Conservation (phyloP, 2,888 invertebrate species). For the Leucophenga maculata region DNA sequence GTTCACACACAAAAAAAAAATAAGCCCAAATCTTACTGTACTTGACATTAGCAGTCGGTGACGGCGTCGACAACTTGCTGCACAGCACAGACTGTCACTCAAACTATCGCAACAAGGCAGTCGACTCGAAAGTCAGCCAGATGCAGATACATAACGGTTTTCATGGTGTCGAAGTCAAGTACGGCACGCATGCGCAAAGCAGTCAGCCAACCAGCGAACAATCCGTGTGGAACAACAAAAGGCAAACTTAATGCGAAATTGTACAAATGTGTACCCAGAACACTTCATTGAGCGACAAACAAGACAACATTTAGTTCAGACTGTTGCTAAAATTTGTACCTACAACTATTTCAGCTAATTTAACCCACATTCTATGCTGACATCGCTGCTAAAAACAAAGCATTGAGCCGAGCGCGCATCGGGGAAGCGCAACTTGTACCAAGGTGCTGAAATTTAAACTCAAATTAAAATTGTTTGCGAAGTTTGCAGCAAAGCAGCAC, state of each 20-base stretch:
- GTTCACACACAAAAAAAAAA: neutral
- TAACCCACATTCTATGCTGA: slow-evolving; percentile 55
- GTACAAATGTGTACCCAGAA: neutral
- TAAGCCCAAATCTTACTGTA: slow-evolving; percentile 12
- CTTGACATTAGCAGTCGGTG: slow-evolving; percentile 17
- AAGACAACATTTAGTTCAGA: slow-evolving; percentile 18
- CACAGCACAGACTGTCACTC: neutral
- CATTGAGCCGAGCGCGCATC: neutral
- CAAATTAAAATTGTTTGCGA: slow-evolving; percentile 49
- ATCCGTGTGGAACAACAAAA: neutral
- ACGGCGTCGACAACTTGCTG: neutral
- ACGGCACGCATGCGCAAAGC: slow-evolving; percentile 19
- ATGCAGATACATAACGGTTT: slow-evolving; percentile 14
- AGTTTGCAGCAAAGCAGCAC: neutral
- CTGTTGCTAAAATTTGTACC: slow-evolving; percentile 53
- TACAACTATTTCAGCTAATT: slow-evolving; percentile 66
- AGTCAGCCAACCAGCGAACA: neutral
- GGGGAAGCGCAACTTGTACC: slow-evolving; percentile 19
- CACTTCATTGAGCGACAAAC: slow-evolving; percentile 5
- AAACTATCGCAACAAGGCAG: neutral
- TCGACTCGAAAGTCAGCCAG: slow-evolving; percentile 8
- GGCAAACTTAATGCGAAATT: neutral
- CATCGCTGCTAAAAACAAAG: too few species aligned
- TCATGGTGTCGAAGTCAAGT: slow-evolving; percentile 19
- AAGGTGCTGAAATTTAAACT: slow-evolving; percentile 58